These are phyloP conservation scores for Macaria liturata DNA, from an alignment of 2,888 invertebrate species.

Conservation along the genomic window DNA sequence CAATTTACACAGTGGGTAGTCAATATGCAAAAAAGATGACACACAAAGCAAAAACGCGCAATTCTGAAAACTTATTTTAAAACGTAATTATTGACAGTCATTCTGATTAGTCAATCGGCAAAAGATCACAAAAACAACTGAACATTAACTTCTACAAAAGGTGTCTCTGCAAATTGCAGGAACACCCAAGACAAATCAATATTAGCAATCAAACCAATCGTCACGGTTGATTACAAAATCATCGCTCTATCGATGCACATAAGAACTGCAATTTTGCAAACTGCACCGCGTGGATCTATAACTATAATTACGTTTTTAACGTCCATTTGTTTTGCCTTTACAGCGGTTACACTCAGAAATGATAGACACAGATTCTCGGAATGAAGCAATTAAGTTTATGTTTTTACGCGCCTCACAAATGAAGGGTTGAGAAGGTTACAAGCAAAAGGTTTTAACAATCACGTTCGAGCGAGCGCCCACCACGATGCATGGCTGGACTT, in stretches of 20 bases:
- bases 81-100: no score
- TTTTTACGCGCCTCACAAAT: slow-evolving; percentile 57
- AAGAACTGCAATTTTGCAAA: slow-evolving; percentile 19
- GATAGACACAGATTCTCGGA: slow-evolving; percentile 38
- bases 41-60: no score
- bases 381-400: slow-evolving; percentile 54
- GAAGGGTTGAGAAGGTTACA: slow-evolving; percentile 54
- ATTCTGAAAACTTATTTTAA: no score
- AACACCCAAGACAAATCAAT: slow-evolving; percentile 9
- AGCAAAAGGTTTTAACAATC: slow-evolving; percentile 48
- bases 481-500: slow-evolving; percentile 56
- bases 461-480: slow-evolving; percentile 59
- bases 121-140: no score
- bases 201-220: slow-evolving; percentile 14
- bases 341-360: slow-evolving; percentile 30
- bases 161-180: slow-evolving; percentile 5
- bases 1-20: no score
- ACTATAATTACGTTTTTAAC: slow-evolving; percentile 16
- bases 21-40: no score
- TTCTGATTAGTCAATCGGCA: no score
- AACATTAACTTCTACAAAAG: background rate
- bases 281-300: slow-evolving; percentile 5
- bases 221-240: slow-evolving; percentile 5
- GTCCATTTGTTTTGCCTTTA: slow-evolving; percentile 15
- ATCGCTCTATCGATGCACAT: background rate